These are phyloP conservation scores for Lepidonotus clava DNA, from an alignment of 2,888 invertebrate species.

Conservation along the genomic window DNA sequence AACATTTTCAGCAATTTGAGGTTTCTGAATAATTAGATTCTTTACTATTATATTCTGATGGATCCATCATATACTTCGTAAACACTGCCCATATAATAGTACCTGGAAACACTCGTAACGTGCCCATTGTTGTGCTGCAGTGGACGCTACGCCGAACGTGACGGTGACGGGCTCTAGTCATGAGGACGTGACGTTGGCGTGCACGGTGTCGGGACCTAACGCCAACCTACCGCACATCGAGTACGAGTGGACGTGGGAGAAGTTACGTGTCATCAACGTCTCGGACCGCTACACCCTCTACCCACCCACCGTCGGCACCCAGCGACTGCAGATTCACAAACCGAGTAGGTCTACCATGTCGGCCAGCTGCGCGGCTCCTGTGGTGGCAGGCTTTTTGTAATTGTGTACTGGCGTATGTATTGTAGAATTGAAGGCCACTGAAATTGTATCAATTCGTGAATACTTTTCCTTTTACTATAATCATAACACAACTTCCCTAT, in stretches of 20 bases:
- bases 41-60: too few relatives aligned
- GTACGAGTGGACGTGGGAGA: constrained; percentile 7
- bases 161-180: neutral
- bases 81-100: too few relatives aligned
- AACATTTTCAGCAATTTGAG: too few relatives aligned
- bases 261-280: constrained; percentile 19
- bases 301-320: neutral
- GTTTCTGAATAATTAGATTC: too few relatives aligned
- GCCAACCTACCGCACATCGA: constrained; percentile 9
- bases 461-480: too few relatives aligned
- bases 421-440: too few relatives aligned
- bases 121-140: neutral
- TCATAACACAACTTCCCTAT: too few relatives aligned
- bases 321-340: neutral
- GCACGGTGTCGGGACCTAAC: constrained; percentile 29
- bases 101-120: too few relatives aligned
- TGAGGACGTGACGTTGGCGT: neutral
- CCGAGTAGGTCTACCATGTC: constrained; percentile 7
- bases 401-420: neutral
- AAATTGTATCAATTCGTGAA: too few relatives aligned
- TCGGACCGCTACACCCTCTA: constrained; percentile 1
- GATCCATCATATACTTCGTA: too few relatives aligned
- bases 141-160: constrained; percentile 25
- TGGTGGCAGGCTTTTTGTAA: neutral
- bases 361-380: neutral